A percentile compares a stretch with the other conserved stretches of the same genome.
phyloP scores from a whole-genome alignment of 2,888 invertebrate genomes.

The Diaprepes abbreviatus region DNA sequence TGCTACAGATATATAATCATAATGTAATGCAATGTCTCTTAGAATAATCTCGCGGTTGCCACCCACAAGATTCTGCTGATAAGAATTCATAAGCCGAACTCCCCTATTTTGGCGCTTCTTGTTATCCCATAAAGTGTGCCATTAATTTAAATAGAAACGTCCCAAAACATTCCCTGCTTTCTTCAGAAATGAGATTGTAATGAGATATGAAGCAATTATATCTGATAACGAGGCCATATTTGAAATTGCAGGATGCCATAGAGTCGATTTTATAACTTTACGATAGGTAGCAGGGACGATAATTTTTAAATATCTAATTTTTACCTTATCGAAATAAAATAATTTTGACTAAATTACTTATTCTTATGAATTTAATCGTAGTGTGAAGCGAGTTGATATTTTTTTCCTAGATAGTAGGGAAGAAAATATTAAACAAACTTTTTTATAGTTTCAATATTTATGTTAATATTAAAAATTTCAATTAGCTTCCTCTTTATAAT shows the following conservation, averaged over 20 bases:
- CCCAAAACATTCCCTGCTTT: not conserved
- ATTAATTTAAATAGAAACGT: not conserved
- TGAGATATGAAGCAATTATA: conserved; percentile 2
- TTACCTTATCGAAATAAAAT: too few relatives aligned
- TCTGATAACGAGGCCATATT: not conserved
- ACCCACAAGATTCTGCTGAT: conserved; percentile 4
- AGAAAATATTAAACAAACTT: too few relatives aligned
- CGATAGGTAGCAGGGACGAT: too few relatives aligned
- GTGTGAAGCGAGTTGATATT: too few relatives aligned
- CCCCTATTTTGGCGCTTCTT: not conserved
- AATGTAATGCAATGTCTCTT: not conserved
- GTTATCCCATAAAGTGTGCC: conserved; percentile 4
- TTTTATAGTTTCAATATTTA: too few relatives aligned
- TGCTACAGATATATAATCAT: too few relatives aligned
- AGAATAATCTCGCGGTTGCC: conserved; percentile 2
- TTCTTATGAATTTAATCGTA: too few relatives aligned
- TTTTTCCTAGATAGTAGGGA: too few relatives aligned
- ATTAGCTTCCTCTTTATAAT: too few relatives aligned
- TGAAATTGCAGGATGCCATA: not conserved
- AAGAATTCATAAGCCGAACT: conserved; percentile 3
- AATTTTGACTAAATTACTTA: too few relatives aligned
- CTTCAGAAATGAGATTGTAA: not conserved
- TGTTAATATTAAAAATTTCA: too few relatives aligned
- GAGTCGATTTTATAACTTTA: not conserved
- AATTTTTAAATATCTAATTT: too few relatives aligned